Percentiles rank a stretch among this genome's conserved stretches.
phyloP scores from a whole-genome alignment of 2,113 vertebrate species.

The Aix galericulata region DNA sequence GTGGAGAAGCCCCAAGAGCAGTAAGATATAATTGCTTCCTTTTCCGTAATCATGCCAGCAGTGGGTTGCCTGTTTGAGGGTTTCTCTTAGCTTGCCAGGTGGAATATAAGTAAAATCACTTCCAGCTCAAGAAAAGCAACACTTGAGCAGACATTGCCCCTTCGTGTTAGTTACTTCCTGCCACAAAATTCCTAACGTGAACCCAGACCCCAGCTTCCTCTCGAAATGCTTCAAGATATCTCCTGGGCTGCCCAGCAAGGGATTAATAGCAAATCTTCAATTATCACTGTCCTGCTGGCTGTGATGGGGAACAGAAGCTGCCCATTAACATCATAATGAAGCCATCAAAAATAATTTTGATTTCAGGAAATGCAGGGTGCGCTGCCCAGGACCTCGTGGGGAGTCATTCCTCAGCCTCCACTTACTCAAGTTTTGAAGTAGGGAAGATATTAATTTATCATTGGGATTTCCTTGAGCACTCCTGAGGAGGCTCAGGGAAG shows the following conservation, averaged over 20 bases:
- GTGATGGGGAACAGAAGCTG: neutral
- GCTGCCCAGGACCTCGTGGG: neutral
- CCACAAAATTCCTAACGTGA: neutral
- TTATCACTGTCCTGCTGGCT: neutral
- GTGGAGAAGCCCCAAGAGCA: neutral
- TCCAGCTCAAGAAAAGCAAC: neutral
- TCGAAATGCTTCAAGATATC: neutral
- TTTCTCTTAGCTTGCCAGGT: neutral
- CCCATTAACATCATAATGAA: neutral
- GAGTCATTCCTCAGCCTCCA: rapidly evolving
- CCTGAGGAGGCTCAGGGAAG: neutral
- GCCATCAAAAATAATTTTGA: neutral
- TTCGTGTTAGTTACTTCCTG: neutral
- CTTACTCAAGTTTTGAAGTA: neutral
- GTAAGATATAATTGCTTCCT: neutral
- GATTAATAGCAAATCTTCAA: neutral
- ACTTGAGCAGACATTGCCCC: neutral
- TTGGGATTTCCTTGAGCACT: neutral
- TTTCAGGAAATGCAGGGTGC: neutral
- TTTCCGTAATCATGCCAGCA: neutral
- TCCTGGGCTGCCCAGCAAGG: neutral
- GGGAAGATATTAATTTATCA: neutral
- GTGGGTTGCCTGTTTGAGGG: neutral
- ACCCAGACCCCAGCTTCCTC: neutral
- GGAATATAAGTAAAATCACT: neutral